Evolutionary conservation across 1,140 invertebrate species (phyloP).

Genomic region (Nymphalis io): DNA sequence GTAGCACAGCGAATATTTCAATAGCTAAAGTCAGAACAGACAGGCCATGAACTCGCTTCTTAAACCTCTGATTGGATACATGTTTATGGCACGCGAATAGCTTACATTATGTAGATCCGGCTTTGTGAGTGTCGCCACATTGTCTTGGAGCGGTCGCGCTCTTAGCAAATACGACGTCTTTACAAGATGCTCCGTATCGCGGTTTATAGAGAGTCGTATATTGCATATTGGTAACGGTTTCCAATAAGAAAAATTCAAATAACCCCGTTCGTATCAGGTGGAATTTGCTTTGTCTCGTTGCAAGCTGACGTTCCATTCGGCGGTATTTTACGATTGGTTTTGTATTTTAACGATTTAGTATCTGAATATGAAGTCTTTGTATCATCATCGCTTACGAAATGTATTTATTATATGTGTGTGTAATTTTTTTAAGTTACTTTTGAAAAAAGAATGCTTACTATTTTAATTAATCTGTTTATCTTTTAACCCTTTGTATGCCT

Average conservation of each 20-base stretch:
- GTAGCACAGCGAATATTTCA: background rate
- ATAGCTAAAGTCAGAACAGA: background rate
- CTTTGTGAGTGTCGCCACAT: constrained; percentile 1
- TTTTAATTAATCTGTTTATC: no score
- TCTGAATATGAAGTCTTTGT: no score
- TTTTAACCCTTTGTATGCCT: no score
- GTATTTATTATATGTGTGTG: no score
- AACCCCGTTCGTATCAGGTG: background rate
- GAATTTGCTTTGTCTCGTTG: no score
- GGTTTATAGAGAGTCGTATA: background rate
- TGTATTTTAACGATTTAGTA: no score
- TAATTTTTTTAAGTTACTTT: no score
- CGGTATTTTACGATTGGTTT: no score
- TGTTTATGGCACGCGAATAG: constrained; percentile 1
- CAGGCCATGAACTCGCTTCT: background rate
- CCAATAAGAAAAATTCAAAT: constrained; percentile 4
- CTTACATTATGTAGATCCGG: background rate
- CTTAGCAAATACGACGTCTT: background rate
- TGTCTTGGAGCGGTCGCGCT: background rate
- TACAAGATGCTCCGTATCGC: background rate
- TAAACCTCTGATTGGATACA: background rate
- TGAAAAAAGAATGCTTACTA: no score
- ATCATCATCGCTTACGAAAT: no score
- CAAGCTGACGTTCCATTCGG: no score
- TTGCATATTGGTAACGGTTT: background rate